Evolutionary conservation across 2,888 invertebrate genomes (phyloP).

Genomic region (Machimus rusticus): DNA sequence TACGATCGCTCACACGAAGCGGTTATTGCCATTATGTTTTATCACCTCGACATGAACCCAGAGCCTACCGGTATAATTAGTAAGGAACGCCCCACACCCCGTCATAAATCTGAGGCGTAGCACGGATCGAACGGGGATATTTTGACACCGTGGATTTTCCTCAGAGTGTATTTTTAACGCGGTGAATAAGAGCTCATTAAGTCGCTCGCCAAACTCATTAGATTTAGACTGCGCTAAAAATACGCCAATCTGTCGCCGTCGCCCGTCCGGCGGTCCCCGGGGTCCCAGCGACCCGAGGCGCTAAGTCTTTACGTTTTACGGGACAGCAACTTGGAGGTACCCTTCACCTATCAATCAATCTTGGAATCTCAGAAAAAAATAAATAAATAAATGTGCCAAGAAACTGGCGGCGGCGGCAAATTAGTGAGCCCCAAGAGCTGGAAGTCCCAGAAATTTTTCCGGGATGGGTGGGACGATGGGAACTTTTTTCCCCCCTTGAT

Average conservation of each 20-base stretch:
- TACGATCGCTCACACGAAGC: not conserved
- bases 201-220: slow-evolving; percentile 33
- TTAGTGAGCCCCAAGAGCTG: not conserved
- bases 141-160: not conserved
- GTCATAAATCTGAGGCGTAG: not conserved
- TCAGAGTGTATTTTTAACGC: slow-evolving; percentile 22
- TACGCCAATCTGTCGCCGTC: not conserved
- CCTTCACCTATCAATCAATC: slow-evolving; percentile 25
- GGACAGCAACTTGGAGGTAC: slow-evolving; percentile 26
- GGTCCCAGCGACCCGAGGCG: not conserved
- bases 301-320: not conserved
- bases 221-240: slow-evolving; percentile 4
- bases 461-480: not conserved
- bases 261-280: not conserved
- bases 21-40: not conserved
- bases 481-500: not conserved
- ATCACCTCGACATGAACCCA: not conserved
- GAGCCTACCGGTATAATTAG: slow-evolving; percentile 7
- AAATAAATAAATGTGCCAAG: slow-evolving; percentile 2
- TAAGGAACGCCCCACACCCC: not conserved
- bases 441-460: not conserved
- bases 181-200: slow-evolving; percentile 31
- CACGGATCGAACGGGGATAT: not conserved
- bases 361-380: not conserved
- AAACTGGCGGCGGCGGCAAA: not conserved